Percentiles rank a stretch among this genome's conserved stretches.
Evolutionary conservation across 2,888 invertebrate genomes (phyloP).

Genomic region (Rapana venosa): DNA sequence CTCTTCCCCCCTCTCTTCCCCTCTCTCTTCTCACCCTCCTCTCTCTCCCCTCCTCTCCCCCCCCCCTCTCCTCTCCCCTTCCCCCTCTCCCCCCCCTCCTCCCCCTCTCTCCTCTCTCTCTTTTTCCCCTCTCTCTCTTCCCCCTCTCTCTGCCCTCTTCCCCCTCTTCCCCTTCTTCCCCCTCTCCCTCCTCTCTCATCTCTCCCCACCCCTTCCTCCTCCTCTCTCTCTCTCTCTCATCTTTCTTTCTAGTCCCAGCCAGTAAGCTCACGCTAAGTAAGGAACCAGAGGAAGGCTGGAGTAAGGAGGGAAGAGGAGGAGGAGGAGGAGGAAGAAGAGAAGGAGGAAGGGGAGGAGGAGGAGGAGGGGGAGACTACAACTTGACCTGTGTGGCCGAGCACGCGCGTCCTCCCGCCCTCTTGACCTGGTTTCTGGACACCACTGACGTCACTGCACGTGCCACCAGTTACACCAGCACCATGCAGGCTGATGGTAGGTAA

Average conservation of each 20-base stretch:
- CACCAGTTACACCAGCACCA: background rate
- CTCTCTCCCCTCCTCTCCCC: too few species aligned
- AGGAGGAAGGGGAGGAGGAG: background rate
- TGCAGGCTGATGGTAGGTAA: constrained; percentile 12
- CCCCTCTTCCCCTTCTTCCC: too few species aligned
- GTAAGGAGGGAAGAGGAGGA: background rate
- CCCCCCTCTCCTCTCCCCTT: too few species aligned
- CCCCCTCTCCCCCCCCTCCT: too few species aligned
- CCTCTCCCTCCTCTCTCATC: too few species aligned
- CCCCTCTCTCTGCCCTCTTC: too few species aligned
- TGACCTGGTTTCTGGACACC: constrained; percentile 25
- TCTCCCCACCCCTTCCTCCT: too few species aligned
- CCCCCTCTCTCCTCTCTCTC: too few species aligned
- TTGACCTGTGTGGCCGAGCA: constrained; percentile 12
- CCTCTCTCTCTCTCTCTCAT: background rate
- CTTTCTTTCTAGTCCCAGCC: background rate
- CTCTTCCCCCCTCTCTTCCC: too few species aligned
- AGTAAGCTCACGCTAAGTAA: background rate
- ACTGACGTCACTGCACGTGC: constrained; percentile 20
- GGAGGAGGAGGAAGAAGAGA: background rate
- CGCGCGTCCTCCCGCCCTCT: constrained; percentile 26
- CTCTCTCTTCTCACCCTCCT: too few species aligned
- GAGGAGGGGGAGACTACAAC: background rate
- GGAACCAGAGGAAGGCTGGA: background rate
- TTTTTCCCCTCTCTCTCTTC: background rate